These are phyloP conservation scores for Drosophila birchii DNA, from an alignment of 2,888 invertebrate genomes.

Conservation along the genomic window DNA sequence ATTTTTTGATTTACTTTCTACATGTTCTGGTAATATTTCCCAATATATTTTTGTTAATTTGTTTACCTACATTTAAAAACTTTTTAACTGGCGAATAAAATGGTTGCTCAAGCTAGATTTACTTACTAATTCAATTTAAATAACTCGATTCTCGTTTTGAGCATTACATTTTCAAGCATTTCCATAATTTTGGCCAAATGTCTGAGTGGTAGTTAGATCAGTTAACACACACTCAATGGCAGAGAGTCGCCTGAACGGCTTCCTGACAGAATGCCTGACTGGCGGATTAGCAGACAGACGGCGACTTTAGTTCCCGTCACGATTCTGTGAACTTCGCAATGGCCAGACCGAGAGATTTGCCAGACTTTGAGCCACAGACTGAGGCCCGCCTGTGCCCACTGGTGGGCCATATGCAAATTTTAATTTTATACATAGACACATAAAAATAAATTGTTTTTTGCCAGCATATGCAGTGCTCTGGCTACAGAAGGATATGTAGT, in stretches of 20 bases:
- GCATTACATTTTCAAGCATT: not conserved
- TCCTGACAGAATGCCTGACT: slow-evolving; percentile 12
- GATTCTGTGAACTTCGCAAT: slow-evolving; percentile 31
- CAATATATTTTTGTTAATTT: not conserved
- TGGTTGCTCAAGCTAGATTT: not conserved
- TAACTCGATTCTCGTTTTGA: not conserved
- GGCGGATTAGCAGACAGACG: slow-evolving; percentile 18
- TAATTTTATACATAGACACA: slow-evolving; percentile 70
- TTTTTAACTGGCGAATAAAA: not conserved
- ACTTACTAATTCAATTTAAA: not conserved
- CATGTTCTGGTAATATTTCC: not conserved
- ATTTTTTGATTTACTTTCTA: not conserved
- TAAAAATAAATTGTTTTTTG: slow-evolving; percentile 74
- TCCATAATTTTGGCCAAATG: not conserved
- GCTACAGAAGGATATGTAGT: slow-evolving; percentile 11
- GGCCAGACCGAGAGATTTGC: slow-evolving; percentile 32
- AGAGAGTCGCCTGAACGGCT: slow-evolving; percentile 27
- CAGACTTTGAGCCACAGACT: slow-evolving; percentile 25
- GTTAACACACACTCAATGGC: slow-evolving; percentile 49
- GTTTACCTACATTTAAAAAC: not conserved
- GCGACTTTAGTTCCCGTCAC: slow-evolving; percentile 40
- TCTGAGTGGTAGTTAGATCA: slow-evolving; percentile 31
- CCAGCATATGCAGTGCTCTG: slow-evolving; percentile 46
- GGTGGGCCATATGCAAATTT: slow-evolving; percentile 65
- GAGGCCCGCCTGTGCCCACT: slow-evolving; percentile 23